Conservation (phyloP, 2,797 vertebrate genomes). For the Ptychadena robeensis region DNA sequence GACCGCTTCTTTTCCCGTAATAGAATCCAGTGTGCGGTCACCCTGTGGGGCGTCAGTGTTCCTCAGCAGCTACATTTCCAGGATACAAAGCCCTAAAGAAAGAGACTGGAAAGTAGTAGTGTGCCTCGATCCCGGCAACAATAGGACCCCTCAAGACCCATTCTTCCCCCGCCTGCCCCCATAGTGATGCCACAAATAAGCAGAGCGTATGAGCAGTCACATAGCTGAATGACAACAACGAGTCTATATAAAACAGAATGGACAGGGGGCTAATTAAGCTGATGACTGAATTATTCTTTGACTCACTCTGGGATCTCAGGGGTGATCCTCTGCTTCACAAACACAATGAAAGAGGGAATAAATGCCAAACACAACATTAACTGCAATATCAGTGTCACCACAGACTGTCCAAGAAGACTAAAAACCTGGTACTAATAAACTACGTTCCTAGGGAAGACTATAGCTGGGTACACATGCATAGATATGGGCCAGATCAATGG, state of each 20-base stretch:
- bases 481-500: too few species aligned
- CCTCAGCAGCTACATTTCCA: background rate
- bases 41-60: background rate
- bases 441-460: too few species aligned
- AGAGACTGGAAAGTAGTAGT: background rate
- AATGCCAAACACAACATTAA: too few species aligned
- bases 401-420: too few species aligned
- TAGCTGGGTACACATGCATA: too few species aligned
- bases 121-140: background rate
- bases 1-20: too few species aligned
- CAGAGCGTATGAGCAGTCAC: background rate
- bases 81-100: background rate
- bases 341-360: background rate
- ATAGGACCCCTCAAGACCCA: background rate
- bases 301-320: background rate
- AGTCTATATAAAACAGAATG: background rate
- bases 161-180: background rate
- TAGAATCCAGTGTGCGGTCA: background rate
- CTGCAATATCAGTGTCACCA: too few species aligned
- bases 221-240: background rate
- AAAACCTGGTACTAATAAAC: too few species aligned
- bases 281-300: background rate
- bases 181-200: background rate
- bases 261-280: background rate
- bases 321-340: background rate